These are phyloP conservation scores for Drosophila dives DNA, from an alignment of 2,888 invertebrate genomes.

Conservation along the genomic window DNA sequence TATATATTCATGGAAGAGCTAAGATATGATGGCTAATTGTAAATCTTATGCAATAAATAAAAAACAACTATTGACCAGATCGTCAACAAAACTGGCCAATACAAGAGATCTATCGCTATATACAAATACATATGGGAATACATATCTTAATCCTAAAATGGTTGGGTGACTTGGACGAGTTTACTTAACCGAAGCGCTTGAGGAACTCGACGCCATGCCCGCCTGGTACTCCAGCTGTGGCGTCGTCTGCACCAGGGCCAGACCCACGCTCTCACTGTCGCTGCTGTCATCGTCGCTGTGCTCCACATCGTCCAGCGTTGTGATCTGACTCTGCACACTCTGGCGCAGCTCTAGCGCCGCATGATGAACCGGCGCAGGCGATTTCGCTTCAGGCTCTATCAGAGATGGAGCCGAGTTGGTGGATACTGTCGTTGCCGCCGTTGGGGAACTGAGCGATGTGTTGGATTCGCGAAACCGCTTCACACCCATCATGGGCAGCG, in stretches of 20 bases:
- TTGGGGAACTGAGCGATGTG: slow-evolving; percentile 55
- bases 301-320: slow-evolving; percentile 70
- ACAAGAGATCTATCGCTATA: slow-evolving; percentile 12
- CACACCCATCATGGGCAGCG: slow-evolving; percentile 51
- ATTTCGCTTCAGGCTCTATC: slow-evolving; percentile 43
- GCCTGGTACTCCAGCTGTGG: slow-evolving; percentile 62
- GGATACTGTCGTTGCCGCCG: slow-evolving; percentile 29
- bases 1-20: slow-evolving; percentile 68
- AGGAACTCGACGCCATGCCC: slow-evolving; percentile 61
- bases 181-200: slow-evolving; percentile 72
- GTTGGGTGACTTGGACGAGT: slow-evolving; percentile 35
- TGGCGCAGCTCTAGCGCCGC: slow-evolving; percentile 69
- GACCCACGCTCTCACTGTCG: slow-evolving; percentile 59
- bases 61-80: slow-evolving; percentile 11
- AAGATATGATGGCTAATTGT: slow-evolving; percentile 67
- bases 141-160: slow-evolving; percentile 37
- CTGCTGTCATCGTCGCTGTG: slow-evolving; percentile 48
- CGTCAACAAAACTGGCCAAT: slow-evolving; percentile 13
- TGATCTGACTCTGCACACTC: slow-evolving; percentile 77
- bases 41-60: slow-evolving; percentile 37
- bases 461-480: slow-evolving; percentile 58
- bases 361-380: slow-evolving; percentile 49
- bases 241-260: slow-evolving; percentile 62
- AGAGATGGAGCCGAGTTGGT: slow-evolving; percentile 72
- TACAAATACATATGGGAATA: slow-evolving; percentile 24